Evolutionary conservation across 2,113 vertebrate genomes (phyloP), one percentile per base, ranked within the genome.

Genomic region (Eupsittula cactorum): DNA sequence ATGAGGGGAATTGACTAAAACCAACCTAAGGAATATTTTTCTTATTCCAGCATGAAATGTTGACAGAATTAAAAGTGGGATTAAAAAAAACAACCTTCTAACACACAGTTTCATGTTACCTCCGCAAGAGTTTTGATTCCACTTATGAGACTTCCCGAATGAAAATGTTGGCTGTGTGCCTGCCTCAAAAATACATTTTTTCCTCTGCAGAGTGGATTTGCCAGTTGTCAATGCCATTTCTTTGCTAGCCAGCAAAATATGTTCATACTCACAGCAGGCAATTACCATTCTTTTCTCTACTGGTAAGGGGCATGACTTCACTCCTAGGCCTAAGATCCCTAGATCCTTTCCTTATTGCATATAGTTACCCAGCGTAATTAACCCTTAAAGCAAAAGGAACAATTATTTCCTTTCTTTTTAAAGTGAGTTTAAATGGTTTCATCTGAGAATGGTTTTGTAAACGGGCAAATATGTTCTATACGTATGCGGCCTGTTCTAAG

Each of bases 51-150:
- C 88, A 96, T 94, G 95, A 96, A 96, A 97, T 91, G 93, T 96
- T 96, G 96, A 97, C 96, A 97, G 96, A 97, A 96, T 96, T 96
- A 94, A 96, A 97, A 95, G 96, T 87, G 92, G 95, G 92, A 96
- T 96, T 95, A 93, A 94, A 96, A 96, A 96, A 97, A 75, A 74
- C 88, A 93, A 91, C 81, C 83, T 91, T 96, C 95, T 91, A 94
- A 95, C 1, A 4, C 88, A 82, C 68, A 91, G 96, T 96, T 95
- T 97, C 95, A 95, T 87, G 86, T 96, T 97, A 97, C 96, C 96
- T 96, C 96, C 88, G 1, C 96, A 95, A 96, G 91, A 96, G 92
- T 95, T 97, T 97, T 96, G 96, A 97, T 95, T 96, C 92, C 88
- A 97, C 96, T 97, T 96, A 95, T 65, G 83, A 96, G 96, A 96